These are phyloP conservation scores for Malurus alboscapulatus DNA, from an alignment of 2,113 vertebrate species.

Conservation along the genomic window DNA sequence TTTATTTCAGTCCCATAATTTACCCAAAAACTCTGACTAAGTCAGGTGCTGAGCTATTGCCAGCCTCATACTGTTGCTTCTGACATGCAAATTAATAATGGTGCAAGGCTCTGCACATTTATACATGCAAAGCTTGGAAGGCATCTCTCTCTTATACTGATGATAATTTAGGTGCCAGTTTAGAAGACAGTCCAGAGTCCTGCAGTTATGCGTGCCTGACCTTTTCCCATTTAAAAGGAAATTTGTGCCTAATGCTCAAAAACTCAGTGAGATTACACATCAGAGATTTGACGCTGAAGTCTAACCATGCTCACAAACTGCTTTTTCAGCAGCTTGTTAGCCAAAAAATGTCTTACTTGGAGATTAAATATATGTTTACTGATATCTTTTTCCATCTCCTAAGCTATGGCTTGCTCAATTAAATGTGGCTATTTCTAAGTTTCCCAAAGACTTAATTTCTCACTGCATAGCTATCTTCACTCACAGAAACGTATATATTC, in stretches of 20 bases:
- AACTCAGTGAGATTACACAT: neutral
- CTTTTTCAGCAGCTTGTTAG: neutral
- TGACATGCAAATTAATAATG: neutral
- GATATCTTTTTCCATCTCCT: neutral
- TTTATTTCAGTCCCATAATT: neutral
- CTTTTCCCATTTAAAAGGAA: neutral
- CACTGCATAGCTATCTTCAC: fast-evolving
- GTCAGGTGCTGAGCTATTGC: neutral
- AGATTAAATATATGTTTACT: neutral
- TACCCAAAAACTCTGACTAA: neutral
- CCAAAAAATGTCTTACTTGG: neutral
- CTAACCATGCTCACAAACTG: neutral
- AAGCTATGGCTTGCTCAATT: neutral
- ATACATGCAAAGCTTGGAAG: neutral
- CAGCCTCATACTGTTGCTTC: neutral
- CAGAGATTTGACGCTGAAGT: neutral
- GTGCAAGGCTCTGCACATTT: neutral
- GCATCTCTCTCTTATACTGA: neutral
- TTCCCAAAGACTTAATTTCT: neutral
- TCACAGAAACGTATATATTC: neutral
- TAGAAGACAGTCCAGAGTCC: neutral
- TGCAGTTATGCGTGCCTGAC: neutral
- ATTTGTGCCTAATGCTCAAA: neutral
- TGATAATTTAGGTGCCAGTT: neutral
- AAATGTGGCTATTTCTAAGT: neutral